phyloP scores from a whole-genome alignment of 2,113 vertebrate genomes.

The Dunckerocampus dactyliophorus region DNA sequence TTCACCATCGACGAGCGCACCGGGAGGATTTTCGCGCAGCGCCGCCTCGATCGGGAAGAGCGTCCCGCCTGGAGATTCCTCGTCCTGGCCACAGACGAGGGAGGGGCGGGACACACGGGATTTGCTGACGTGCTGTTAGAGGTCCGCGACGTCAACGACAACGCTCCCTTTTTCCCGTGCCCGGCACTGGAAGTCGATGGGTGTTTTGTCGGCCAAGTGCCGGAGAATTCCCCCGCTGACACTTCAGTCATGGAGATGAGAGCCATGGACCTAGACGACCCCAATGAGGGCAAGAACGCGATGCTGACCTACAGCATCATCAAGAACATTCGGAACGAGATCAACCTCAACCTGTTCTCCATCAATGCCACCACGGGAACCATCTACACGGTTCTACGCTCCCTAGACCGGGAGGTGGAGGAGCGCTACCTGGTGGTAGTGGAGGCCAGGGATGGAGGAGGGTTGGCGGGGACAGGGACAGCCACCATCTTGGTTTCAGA shows the following conservation, averaged over 20 bases:
- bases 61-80: constrained; percentile 85
- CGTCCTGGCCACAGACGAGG: constrained; percentile 84
- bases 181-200: constrained; percentile 47
- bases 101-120: constrained; percentile 83
- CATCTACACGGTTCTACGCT: constrained; percentile 70
- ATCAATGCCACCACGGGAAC: constrained; percentile 78
- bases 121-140: constrained; percentile 89
- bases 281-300: constrained; percentile 80
- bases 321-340: constrained; percentile 56
- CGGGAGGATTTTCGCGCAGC: constrained; percentile 81
- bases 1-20: constrained; percentile 85
- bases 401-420: constrained; percentile 79
- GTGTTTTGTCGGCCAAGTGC: constrained; percentile 76
- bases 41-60: constrained; percentile 80
- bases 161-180: constrained; percentile 77
- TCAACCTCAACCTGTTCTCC: constrained; percentile 74
- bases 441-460: constrained; percentile 84
- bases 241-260: constrained; percentile 84
- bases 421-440: constrained; percentile 79
- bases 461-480: constrained; percentile 80
- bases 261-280: constrained; percentile 81
- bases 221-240: constrained; percentile 77
- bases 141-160: constrained; percentile 87
- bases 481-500: constrained; percentile 80
- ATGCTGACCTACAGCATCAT: constrained; percentile 80